Evolutionary conservation across 2,888 invertebrate genomes (phyloP).

Genomic region (Perithous albicinctus): DNA sequence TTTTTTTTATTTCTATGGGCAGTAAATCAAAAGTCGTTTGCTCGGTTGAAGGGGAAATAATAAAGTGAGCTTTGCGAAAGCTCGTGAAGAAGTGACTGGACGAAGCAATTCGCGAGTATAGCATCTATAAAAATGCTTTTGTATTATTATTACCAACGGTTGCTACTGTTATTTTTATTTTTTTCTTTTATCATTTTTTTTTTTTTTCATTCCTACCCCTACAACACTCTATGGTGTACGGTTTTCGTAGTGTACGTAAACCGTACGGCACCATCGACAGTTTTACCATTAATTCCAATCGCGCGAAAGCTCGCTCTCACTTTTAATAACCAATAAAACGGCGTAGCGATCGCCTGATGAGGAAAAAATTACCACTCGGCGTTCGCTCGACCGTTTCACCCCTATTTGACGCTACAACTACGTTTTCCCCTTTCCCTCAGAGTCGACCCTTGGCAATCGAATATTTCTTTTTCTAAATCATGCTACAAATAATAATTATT

Average conservation of each 20-base stretch:
- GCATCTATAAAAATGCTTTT: conserved; percentile 24
- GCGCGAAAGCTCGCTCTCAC: conserved; percentile 82
- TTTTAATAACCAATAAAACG: conserved; percentile 84
- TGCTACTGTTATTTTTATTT: not conserved
- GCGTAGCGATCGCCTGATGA: conserved; percentile 77
- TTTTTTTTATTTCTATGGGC: not conserved
- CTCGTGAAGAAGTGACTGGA: conserved; percentile 16
- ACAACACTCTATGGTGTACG: not conserved
- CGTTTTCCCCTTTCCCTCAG: not conserved
- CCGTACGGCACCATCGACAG: conserved; percentile 48
- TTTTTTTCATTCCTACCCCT: not conserved
- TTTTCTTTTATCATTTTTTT: not conserved
- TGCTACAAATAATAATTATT: not conserved
- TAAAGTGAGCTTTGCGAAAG: conserved; percentile 23
- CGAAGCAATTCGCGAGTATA: conserved; percentile 25
- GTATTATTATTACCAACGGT: conserved; percentile 22
- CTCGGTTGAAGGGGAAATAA: conserved; percentile 4
- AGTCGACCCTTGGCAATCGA: conserved; percentile 14
- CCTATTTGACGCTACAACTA: conserved; percentile 49
- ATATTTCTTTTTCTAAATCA: conserved; percentile 32
- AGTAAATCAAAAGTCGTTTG: conserved; percentile 41
- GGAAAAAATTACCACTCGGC: conserved; percentile 77
- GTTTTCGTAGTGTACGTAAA: not conserved
- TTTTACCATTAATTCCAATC: conserved; percentile 84
- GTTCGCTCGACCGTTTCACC: conserved; percentile 59